phyloP scores from a whole-genome alignment of 2,113 vertebrate species.

The Salvelinus sp. region DNA sequence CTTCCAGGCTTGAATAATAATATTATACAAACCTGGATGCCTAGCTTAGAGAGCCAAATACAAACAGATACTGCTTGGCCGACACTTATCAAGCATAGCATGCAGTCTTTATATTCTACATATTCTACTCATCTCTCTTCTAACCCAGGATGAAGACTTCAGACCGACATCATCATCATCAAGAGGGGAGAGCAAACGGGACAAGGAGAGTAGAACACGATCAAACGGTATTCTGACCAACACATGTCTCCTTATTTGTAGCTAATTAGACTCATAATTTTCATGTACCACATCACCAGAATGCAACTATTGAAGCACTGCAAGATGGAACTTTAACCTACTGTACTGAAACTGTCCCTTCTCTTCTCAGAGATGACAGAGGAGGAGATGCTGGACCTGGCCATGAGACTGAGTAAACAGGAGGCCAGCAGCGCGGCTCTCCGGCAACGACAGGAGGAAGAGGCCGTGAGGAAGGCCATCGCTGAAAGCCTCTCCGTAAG shows the following conservation, averaged over 20 bases:
- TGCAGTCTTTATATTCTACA: too few relatives aligned
- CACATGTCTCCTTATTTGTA: background rate
- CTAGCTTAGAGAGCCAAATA: too few relatives aligned
- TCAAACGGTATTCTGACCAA: constrained; percentile 30
- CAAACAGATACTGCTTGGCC: too few relatives aligned
- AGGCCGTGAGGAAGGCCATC: constrained; percentile 86
- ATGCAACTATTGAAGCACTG: background rate
- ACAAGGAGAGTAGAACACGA: constrained; percentile 28
- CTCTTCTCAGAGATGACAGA: constrained; percentile 86
- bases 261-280: too few relatives aligned
- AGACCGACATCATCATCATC: background rate
- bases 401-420: constrained; percentile 87
- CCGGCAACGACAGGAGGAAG: constrained; percentile 81
- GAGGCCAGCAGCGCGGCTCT: constrained; percentile 81
- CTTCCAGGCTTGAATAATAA: too few relatives aligned
- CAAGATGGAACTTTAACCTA: background rate
- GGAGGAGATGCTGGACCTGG: constrained; percentile 91
- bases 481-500: constrained; percentile 87
- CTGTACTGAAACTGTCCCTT: background rate
- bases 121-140: too few relatives aligned
- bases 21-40: too few relatives aligned
- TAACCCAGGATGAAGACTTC: constrained; percentile 44
- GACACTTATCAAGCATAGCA: too few relatives aligned
- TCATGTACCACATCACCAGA: background rate
- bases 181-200: constrained; percentile 24